phyloP scores from a whole-genome alignment of 2,888 invertebrate genomes.

The Dynastes maya region DNA sequence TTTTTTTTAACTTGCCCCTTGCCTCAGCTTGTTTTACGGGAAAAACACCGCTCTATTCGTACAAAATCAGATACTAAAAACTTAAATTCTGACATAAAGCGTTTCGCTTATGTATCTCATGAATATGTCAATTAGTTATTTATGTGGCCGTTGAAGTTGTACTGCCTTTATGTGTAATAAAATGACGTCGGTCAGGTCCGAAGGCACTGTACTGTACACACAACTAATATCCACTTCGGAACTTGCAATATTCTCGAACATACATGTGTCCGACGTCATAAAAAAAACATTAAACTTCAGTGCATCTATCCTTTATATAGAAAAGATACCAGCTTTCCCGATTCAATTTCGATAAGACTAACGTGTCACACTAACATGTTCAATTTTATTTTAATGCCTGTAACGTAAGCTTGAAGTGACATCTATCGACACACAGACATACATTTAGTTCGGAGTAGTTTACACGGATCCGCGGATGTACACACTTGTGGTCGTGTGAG shows the following conservation, averaged over 20 bases:
- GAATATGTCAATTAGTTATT: too few species aligned
- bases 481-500: neutral
- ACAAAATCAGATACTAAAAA: too few species aligned
- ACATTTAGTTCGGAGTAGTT: conserved; percentile 3
- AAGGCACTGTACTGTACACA: neutral
- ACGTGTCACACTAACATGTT: too few species aligned
- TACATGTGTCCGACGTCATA: neutral
- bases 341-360: conserved; percentile 26
- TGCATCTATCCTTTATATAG: conserved; percentile 20
- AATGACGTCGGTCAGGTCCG: neutral
- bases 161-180: neutral
- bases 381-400: neutral
- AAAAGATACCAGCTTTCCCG: neutral
- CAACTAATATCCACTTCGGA: neutral
- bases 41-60: too few species aligned
- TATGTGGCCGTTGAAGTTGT: neutral
- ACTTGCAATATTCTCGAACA: neutral
- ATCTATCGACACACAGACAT: neutral
- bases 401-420: neutral
- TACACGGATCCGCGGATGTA: neutral
- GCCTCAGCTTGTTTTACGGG: too few species aligned
- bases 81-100: too few species aligned
- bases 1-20: too few species aligned
- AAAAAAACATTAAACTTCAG: conserved; percentile 7
- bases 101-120: too few species aligned